These are phyloP conservation scores for Pipistrellus pygmaeus DNA, from an alignment of 2,797 vertebrate species.

Conservation along the genomic window DNA sequence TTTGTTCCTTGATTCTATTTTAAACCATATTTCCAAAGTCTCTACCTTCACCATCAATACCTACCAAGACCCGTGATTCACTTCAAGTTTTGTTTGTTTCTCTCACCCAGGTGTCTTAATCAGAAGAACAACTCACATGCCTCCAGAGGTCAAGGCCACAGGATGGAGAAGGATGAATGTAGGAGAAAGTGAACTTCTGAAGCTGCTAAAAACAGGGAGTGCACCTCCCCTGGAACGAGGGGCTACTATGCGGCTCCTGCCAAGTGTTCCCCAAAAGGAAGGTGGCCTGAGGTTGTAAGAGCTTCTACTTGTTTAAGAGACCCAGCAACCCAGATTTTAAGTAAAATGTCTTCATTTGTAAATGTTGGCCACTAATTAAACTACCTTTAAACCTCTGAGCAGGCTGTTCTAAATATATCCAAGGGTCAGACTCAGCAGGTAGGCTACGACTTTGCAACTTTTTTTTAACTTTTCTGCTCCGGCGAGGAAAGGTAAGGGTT, in stretches of 20 bases:
- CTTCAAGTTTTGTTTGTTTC: not conserved
- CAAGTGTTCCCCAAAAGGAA: not conserved
- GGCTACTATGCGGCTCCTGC: not conserved
- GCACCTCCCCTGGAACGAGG: not conserved
- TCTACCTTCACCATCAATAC: not conserved
- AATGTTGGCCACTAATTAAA: not conserved
- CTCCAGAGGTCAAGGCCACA: not conserved
- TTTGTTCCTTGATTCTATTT: not conserved
- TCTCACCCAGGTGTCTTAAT: not conserved
- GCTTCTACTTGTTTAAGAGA: not conserved
- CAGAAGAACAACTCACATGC: not conserved
- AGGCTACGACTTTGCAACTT: not conserved
- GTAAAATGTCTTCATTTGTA: not conserved
- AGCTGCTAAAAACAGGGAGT: not conserved
- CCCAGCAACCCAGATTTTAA: not conserved
- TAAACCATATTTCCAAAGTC: not conserved
- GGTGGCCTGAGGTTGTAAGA: accelerated
- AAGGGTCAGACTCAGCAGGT: not conserved
- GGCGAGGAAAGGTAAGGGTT: not conserved
- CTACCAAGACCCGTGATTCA: not conserved
- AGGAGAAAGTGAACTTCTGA: not conserved
- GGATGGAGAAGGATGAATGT: accelerated
- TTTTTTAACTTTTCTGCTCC: not conserved
- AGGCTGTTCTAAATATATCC: not conserved
- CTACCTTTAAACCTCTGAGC: not conserved